Base-by-base conservation (phyloP, 2,888 invertebrate species). In the Hipparchia semele region DNA sequence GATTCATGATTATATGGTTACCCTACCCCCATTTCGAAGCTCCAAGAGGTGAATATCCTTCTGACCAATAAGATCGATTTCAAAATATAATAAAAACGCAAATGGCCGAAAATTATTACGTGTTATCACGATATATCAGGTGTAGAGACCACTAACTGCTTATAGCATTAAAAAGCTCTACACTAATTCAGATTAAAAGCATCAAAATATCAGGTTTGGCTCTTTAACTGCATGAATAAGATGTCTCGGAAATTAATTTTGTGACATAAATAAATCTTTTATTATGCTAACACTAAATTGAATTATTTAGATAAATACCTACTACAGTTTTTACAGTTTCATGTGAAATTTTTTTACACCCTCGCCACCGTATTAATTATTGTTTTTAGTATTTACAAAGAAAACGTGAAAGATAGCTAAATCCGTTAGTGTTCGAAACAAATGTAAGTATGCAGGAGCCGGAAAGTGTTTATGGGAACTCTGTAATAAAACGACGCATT, bases 1-100 rank as follows among this genome's bases (percentile, higher is more conserved):
- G 6, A 49, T 49, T 49, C 49, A 49, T 49, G 1, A 53, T 7
- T 2, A 61, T 23, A 53, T 69, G 69, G 69, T 39, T 61, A 69
- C 69, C 69, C 69, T 61, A 61, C 10, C 59, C 39, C 8, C 51
- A 39, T 13, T 65, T 68, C 71, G 51, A 72, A 75, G 67, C 73
- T 80, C 76, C 80, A 76, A 79, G 86, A 91, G 91, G 91, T 91
- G 84, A 92, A 92, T 85, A 91, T 90, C 91, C 91, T 90, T 83
- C 82, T 83, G 84, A 81, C 87, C 87, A 86, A 88, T 87, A 79
- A 83, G 81, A 81, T 82, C 80, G 76, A 81, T 82, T 83, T 82
- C 80, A 81, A 84, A 23, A 80, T 81, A 80, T 85, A 84, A 87
- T 86, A 78, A 82, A 87, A 87, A 87, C 82, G 87, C 81, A 81